Conservation (phyloP, 2,113 vertebrate species). For the Octodon degus region DNA sequence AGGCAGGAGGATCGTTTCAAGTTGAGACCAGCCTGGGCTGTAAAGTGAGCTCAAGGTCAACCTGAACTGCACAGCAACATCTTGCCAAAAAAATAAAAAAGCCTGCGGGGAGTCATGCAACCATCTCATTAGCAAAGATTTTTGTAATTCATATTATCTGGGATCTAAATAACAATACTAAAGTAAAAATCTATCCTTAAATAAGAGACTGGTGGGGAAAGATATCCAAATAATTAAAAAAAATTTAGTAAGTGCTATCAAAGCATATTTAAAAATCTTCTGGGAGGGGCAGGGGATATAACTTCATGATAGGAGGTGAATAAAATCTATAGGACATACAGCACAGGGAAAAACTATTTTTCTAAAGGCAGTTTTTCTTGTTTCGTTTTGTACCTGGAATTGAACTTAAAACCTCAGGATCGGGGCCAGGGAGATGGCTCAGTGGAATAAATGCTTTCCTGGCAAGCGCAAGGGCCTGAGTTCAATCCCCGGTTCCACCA, state of each 20-base stretch:
- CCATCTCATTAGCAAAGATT: neutral
- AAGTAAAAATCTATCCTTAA: neutral
- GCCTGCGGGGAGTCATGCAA: neutral
- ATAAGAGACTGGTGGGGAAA: neutral
- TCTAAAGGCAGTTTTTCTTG: neutral
- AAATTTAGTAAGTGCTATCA: neutral
- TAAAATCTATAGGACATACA: too few species aligned
- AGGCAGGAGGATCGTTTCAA: too few species aligned
- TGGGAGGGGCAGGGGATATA: neutral
- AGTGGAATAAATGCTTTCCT: too few species aligned
- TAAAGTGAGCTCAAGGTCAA: too few species aligned
- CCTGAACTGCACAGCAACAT: too few species aligned
- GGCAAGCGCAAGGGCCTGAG: too few species aligned
- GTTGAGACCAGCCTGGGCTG: too few species aligned
- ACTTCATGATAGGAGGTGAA: neutral
- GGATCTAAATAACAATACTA: neutral
- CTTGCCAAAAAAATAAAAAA: too few species aligned
- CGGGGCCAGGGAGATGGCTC: too few species aligned
- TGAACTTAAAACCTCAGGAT: too few species aligned
- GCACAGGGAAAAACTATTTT: neutral
- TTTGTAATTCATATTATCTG: neutral
- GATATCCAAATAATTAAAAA: neutral
- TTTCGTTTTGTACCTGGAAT: too few species aligned
- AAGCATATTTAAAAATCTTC: neutral
- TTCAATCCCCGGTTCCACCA: too few species aligned